Conservation (phyloP, 2,113 vertebrate species). For the Prinia subflava region DNA sequence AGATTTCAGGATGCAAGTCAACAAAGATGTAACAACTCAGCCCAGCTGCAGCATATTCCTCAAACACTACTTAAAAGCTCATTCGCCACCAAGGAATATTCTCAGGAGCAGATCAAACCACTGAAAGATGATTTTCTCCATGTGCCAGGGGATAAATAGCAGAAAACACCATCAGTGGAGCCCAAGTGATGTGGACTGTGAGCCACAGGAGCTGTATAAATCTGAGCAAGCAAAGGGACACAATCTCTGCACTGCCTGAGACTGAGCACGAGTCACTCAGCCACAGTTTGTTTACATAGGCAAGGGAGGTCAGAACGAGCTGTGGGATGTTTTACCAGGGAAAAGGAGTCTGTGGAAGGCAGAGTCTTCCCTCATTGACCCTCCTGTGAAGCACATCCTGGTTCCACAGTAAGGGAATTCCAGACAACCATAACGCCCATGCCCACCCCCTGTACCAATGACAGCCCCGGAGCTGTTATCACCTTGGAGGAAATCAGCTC, state of each 20-base stretch:
- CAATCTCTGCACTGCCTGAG: neutral
- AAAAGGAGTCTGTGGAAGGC: neutral
- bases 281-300: neutral
- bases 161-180: neutral
- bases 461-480: neutral
- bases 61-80: neutral
- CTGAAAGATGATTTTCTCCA: neutral
- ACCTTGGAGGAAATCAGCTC: neutral
- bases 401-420: neutral
- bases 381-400: neutral
- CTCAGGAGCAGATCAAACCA: conserved; percentile 3
- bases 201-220: neutral
- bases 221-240: neutral
- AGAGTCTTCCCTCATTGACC: neutral
- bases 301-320: neutral
- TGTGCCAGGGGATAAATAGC: neutral
- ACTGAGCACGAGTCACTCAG: neutral
- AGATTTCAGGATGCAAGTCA: conserved; percentile 61
- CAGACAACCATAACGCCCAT: accelerated
- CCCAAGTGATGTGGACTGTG: accelerated
- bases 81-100: neutral
- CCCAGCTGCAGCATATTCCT: neutral
- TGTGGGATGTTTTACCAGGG: neutral
- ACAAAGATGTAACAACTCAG: conserved; percentile 35
- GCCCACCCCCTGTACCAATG: accelerated